phyloP scores from a whole-genome alignment of 2,888 invertebrate genomes.

The Aspidapion aeneum region DNA sequence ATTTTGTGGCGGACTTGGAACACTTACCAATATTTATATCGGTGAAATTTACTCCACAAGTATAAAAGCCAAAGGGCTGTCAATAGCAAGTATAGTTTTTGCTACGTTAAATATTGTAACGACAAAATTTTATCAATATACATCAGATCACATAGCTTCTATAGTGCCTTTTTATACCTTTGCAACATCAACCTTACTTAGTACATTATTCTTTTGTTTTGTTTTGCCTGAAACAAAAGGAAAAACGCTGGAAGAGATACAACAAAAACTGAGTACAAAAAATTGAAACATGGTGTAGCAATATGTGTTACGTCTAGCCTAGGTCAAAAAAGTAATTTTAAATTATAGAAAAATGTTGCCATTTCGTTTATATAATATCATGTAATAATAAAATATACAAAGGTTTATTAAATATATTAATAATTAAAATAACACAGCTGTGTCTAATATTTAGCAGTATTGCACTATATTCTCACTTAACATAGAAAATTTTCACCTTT shows the following conservation, averaged over 20 bases:
- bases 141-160: slow-evolving; percentile 33
- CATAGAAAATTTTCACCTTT: too few species aligned
- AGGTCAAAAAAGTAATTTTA: too few species aligned
- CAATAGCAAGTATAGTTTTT: slow-evolving; percentile 32
- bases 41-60: slow-evolving; percentile 40
- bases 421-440: too few species aligned
- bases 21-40: slow-evolving; percentile 32
- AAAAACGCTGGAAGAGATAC: slow-evolving; percentile 36
- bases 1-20: slow-evolving; percentile 34
- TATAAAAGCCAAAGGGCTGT: slow-evolving; percentile 36
- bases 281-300: too few species aligned
- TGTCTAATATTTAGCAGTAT: too few species aligned
- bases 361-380: too few species aligned
- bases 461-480: too few species aligned
- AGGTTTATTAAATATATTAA: too few species aligned
- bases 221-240: slow-evolving; percentile 40
- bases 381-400: too few species aligned
- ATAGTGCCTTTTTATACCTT: slow-evolving; percentile 37
- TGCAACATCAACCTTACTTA: slow-evolving; percentile 29
- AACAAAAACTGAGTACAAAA: slow-evolving; percentile 34
- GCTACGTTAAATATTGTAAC: slow-evolving; percentile 29
- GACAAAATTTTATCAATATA: slow-evolving; percentile 37
- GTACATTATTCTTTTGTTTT: slow-evolving; percentile 35
- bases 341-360: too few species aligned
- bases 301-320: too few species aligned